These are phyloP conservation scores for Malurus splendens DNA, from an alignment of 2,797 vertebrate genomes.

Conservation along the genomic window DNA sequence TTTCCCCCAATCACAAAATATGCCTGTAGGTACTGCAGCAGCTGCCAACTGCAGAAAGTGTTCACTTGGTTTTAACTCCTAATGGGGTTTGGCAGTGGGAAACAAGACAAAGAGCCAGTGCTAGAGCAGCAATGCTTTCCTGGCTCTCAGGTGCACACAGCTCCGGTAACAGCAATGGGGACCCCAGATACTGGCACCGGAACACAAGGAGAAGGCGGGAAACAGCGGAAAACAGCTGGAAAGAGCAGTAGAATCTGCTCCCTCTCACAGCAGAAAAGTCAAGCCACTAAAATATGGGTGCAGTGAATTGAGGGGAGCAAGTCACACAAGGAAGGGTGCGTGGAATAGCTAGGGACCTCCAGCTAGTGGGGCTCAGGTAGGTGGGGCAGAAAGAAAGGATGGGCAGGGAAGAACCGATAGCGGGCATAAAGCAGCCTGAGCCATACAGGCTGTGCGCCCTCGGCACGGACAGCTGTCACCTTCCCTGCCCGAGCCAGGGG, in stretches of 20 bases:
- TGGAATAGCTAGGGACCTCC: neutral
- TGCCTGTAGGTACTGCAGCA: neutral
- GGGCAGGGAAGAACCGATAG: neutral
- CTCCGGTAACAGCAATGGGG: accelerated
- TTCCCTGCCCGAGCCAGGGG: neutral
- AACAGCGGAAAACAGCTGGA: neutral
- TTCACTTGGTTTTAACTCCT: neutral
- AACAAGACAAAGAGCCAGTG: neutral
- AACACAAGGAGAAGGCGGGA: neutral
- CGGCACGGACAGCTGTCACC: accelerated
- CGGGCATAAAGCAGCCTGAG: accelerated
- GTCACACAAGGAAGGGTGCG: neutral
- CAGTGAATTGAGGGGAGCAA: neutral
- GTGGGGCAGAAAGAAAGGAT: neutral
- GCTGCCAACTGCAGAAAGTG: neutral
- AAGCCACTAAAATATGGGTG: accelerated
- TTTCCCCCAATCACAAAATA: neutral
- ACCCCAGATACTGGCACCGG: neutral
- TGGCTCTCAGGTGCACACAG: constrained; percentile 12
- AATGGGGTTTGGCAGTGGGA: neutral
- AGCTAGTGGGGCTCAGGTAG: neutral
- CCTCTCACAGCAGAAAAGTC: neutral
- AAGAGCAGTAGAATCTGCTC: accelerated
- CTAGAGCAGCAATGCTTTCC: neutral
- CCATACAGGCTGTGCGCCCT: accelerated